Evolutionary conservation across 2,797 vertebrate species (phyloP), one percentile per base, ranked within the genome.

Genomic region (Tokudaia muenninki): DNA sequence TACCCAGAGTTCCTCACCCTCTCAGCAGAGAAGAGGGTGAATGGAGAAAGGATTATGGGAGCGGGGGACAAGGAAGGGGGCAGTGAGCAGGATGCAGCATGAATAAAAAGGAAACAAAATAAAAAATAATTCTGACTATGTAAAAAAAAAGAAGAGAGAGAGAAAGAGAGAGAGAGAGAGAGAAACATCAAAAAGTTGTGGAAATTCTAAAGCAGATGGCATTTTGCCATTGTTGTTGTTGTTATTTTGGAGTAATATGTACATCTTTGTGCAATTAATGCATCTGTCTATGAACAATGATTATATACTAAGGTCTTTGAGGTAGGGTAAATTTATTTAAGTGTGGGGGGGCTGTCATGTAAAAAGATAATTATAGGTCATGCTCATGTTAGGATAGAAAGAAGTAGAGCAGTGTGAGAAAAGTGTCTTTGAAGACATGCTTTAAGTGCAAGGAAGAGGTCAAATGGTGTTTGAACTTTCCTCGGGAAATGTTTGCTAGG

Each of bases 261-360:
- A 16, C 4, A 7, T 59, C n/a, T 88, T 74, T 95, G 37, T 92
- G 16, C 21, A 94, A 70, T 52, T 61, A 61, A 61, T 59, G 31
- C 13, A 41, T 47, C 47, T 67, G 47, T 19, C 50, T 91, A 80
- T 52, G 50, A 93, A 31, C 17, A 74, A 67, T 14, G 24, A 61
- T 74, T 91, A 63, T 65, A 31, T 67, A 59, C 22, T 34, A 55
- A 78, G 3, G 26, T 6, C 44, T 44, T 14, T 5, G 19, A 59
- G 47, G 24, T 50, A 80, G 34, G 72, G 26, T 75, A 74, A 83
- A 37, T 59, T 90, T 97, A 93, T 83, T 87, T 75, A 77, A 59
- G 8, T 47, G n/a, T n/a, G 41, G 41, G 24, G 21, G 26, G 11
- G 52, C 24, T 55, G 24, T 84, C 47, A 86, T 34, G 17, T 57